These are phyloP conservation scores for Charadrius vociferus DNA, from an alignment of 2,113 vertebrate species.

Conservation along the genomic window DNA sequence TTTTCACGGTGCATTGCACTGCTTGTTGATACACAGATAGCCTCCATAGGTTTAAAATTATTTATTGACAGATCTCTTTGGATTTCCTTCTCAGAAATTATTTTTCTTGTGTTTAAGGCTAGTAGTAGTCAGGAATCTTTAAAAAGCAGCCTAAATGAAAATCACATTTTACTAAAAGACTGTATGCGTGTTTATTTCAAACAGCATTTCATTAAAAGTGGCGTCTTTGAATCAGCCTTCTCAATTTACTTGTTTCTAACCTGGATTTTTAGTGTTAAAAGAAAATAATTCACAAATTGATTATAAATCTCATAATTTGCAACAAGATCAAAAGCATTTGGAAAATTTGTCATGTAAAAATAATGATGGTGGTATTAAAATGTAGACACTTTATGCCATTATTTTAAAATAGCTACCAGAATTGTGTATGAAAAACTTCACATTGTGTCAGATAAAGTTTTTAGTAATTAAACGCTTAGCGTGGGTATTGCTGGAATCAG, in stretches of 20 bases:
- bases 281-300: background rate
- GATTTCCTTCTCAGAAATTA: background rate
- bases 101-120: background rate
- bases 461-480: background rate
- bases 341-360: background rate
- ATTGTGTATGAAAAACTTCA: background rate
- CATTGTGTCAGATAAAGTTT: background rate
- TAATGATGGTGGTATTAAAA: background rate
- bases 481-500: background rate
- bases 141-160: background rate
- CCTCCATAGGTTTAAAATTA: background rate
- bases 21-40: background rate
- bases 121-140: background rate
- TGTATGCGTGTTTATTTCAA: background rate
- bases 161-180: background rate
- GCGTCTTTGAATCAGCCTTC: background rate
- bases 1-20: background rate
- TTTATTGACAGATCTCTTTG: background rate
- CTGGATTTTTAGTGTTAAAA: background rate
- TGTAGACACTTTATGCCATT: background rate
- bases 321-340: background rate
- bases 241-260: background rate
- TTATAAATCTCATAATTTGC: background rate
- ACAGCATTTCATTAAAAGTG: background rate
- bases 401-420: background rate